Evolutionary conservation across 2,888 invertebrate genomes (phyloP).

Genomic region (Octonoba sinensis): DNA sequence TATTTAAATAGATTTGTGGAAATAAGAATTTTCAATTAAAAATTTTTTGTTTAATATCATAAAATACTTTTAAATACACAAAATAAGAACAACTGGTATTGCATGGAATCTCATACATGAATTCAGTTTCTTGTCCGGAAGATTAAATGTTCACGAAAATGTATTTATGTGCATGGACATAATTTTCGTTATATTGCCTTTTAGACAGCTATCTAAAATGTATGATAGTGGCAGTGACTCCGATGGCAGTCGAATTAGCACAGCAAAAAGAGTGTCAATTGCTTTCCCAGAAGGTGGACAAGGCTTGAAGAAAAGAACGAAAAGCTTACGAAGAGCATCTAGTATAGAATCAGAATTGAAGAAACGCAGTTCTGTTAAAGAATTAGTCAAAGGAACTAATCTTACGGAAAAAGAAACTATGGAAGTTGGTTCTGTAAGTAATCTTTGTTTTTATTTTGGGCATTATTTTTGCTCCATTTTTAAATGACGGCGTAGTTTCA

Average conservation of each 20-base stretch:
- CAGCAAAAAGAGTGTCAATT: slow-evolving; percentile 2
- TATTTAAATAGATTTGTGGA: no score
- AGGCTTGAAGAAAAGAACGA: slow-evolving; percentile 26
- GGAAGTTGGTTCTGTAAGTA: slow-evolving; percentile 70
- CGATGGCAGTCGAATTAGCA: slow-evolving; percentile 7
- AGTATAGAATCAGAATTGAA: no score
- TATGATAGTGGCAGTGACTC: slow-evolving; percentile 50
- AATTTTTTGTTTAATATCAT: no score
- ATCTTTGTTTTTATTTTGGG: neutral
- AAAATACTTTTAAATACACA: no score
- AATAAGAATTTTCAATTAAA: no score
- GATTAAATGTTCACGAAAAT: neutral
- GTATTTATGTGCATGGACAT: neutral
- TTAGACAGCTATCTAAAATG: slow-evolving; percentile 37
- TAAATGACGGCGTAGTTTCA: no score
- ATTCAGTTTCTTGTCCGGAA: no score
- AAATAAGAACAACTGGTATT: no score
- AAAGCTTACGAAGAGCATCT: neutral
- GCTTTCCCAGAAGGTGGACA: slow-evolving; percentile 8
- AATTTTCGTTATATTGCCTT: neutral
- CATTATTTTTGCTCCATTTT: no score
- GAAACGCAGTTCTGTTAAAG: neutral
- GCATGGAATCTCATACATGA: no score
- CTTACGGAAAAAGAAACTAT: slow-evolving; percentile 69
- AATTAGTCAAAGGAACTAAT: slow-evolving; percentile 30